phyloP scores from a whole-genome alignment of 1,140 invertebrate species.

The Lasaia peninsularis region DNA sequence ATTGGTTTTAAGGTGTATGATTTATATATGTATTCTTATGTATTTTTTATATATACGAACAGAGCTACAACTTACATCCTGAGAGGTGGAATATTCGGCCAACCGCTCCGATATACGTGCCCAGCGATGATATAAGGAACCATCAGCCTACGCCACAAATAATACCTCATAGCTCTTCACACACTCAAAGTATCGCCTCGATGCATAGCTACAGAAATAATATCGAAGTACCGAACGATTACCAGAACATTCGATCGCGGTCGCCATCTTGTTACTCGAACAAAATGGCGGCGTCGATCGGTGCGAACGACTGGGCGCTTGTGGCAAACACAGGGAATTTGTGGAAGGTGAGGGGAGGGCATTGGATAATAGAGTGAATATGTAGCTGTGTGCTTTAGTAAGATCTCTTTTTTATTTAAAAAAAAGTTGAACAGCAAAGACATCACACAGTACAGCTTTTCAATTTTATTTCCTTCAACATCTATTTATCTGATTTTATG shows the following conservation, averaged over 20 bases:
- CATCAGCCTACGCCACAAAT: constrained; percentile 52
- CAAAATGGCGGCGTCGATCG: constrained; percentile 70
- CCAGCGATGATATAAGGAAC: constrained; percentile 54
- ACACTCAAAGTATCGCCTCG: constrained; percentile 68
- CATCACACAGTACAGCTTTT: not conserved
- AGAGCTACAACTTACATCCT: constrained; percentile 73
- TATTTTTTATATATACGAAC: constrained; percentile 45
- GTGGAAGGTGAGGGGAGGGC: constrained; percentile 77
- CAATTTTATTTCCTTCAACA: not conserved
- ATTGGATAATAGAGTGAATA: constrained; percentile 41
- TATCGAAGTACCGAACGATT: constrained; percentile 68
- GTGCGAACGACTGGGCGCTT: constrained; percentile 70
- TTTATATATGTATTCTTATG: constrained; percentile 34
- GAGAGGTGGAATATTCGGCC: constrained; percentile 64
- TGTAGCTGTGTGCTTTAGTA: constrained; percentile 46
- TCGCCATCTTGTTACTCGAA: constrained; percentile 76
- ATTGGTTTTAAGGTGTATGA: constrained; percentile 10
- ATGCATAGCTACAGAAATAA: constrained; percentile 75
- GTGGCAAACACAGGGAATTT: constrained; percentile 61
- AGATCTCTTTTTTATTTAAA: constrained; percentile 41
- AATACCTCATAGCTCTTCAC: constrained; percentile 66
- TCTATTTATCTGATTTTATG: too few relatives aligned
- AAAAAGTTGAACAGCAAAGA: not conserved
- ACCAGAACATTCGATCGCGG: constrained; percentile 69
- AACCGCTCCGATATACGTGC: constrained; percentile 68